A percentile compares a stretch with the other conserved stretches of the same genome.
Evolutionary conservation across 2,797 vertebrate genomes (phyloP).

Genomic region (Gambusia yucatana): DNA sequence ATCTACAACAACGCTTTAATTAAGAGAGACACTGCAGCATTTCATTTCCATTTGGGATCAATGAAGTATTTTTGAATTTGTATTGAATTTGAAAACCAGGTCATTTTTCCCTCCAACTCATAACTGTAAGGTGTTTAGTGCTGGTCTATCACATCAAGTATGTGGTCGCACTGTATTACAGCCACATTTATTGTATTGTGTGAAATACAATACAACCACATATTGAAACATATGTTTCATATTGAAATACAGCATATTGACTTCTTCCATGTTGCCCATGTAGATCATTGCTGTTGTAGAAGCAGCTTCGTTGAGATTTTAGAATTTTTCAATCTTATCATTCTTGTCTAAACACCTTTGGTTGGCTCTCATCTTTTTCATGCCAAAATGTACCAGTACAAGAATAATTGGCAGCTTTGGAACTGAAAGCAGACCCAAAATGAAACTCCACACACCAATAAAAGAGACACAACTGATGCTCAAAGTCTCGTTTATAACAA

Average conservation of each 20-base stretch:
- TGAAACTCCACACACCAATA: not conserved
- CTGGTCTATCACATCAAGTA: not conserved
- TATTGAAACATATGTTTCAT: not conserved
- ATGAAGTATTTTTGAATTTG: no score
- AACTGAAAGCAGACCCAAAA: no score
- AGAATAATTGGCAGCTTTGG: not conserved
- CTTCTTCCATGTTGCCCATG: not conserved
- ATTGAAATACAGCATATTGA: not conserved
- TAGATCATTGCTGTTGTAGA: not conserved
- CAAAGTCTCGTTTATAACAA: not conserved
- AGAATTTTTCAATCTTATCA: not conserved
- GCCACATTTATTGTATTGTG: no score
- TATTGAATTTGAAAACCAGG: not conserved
- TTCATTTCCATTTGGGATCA: no score
- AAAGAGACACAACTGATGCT: not conserved
- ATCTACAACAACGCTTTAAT: no score
- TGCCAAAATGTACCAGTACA: not conserved
- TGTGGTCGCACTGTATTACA: no score
- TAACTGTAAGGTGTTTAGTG: not conserved
- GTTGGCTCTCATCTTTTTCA: not conserved
- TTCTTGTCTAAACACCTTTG: no score
- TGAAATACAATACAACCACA: no score
- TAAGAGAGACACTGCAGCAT: no score
- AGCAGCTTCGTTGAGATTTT: not conserved
- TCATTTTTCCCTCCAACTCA: not conserved